phyloP scores from a whole-genome alignment of 2,888 invertebrate species.

The Stegana nigrithorax region DNA sequence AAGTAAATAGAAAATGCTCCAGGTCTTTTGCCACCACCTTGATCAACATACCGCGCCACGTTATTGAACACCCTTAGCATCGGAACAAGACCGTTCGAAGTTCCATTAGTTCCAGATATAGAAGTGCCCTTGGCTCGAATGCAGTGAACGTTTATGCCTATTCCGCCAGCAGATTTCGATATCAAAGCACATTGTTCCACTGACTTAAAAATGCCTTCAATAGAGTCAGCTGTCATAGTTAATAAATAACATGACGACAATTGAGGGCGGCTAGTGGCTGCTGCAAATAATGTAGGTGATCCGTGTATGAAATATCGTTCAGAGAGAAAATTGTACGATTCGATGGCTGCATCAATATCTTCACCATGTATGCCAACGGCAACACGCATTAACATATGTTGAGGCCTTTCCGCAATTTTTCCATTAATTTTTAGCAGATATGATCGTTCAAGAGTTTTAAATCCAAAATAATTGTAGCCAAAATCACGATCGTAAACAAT shows the following conservation, averaged over 20 bases:
- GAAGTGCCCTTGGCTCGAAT: conserved; percentile 92
- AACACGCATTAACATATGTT: conserved; percentile 99
- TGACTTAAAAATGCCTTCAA: conserved; percentile 94
- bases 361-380: conserved; percentile 95
- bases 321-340: conserved; percentile 95
- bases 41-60: conserved; percentile 96
- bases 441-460: conserved; percentile 96
- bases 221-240: conserved; percentile 94
- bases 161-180: conserved; percentile 97
- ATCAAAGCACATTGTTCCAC: conserved; percentile 93
- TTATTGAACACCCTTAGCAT: conserved; percentile 96
- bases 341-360: conserved; percentile 91
- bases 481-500: conserved; percentile 98
- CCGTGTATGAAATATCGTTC: conserved; percentile 98
- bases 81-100: conserved; percentile 95
- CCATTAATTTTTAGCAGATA: conserved; percentile 92
- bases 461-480: conserved; percentile 98
- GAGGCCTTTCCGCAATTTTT: conserved; percentile 95
- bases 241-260: conserved; percentile 95
- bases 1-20: conserved; percentile 98
- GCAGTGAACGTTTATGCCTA: conserved; percentile 95
- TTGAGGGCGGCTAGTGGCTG: conserved; percentile 91
- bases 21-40: conserved; percentile 97
- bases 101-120: conserved; percentile 94
- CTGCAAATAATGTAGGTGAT: conserved; percentile 96